These are phyloP conservation scores for Tyria jacobaeae DNA, from an alignment of 2,888 invertebrate genomes.

Conservation along the genomic window DNA sequence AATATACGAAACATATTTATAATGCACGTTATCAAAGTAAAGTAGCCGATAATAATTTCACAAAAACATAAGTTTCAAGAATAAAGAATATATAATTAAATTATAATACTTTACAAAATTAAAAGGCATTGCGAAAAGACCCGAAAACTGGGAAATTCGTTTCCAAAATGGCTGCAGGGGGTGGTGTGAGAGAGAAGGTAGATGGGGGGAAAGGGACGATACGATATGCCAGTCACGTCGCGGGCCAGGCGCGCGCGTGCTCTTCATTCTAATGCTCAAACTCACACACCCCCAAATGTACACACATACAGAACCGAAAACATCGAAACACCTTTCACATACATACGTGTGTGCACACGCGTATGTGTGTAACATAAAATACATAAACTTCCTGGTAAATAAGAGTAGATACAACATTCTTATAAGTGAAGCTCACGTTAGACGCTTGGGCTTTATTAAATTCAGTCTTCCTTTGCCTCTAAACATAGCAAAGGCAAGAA, in stretches of 20 bases:
- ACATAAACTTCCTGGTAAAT: constrained; percentile 84
- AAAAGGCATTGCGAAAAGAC: constrained; percentile 78
- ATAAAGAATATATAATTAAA: constrained; percentile 59
- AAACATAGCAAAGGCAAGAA: constrained; percentile 71
- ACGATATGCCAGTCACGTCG: constrained; percentile 85
- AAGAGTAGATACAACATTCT: constrained; percentile 81
- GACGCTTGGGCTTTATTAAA: constrained; percentile 81
- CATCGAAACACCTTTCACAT: constrained; percentile 69
- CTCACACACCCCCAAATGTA: constrained; percentile 71
- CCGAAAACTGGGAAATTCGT: constrained; percentile 82
- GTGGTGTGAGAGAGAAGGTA: constrained; percentile 77
- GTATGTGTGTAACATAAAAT: constrained; percentile 48
- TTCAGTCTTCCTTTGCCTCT: constrained; percentile 71
- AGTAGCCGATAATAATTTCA: constrained; percentile 39
- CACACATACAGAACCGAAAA: constrained; percentile 63
- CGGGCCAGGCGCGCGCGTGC: constrained; percentile 84
- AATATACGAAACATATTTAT: not conserved
- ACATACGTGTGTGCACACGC: constrained; percentile 29
- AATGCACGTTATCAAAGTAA: constrained; percentile 18
- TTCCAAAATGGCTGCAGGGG: constrained; percentile 83
- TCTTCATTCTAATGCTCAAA: constrained; percentile 81
- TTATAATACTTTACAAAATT: constrained; percentile 80
- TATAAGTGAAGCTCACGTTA: constrained; percentile 69
- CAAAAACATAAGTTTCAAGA: constrained; percentile 47
- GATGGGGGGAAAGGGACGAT: constrained; percentile 82